Base-by-base conservation (phyloP, 2,113 vertebrate genomes). In the Canis aureus region DNA sequence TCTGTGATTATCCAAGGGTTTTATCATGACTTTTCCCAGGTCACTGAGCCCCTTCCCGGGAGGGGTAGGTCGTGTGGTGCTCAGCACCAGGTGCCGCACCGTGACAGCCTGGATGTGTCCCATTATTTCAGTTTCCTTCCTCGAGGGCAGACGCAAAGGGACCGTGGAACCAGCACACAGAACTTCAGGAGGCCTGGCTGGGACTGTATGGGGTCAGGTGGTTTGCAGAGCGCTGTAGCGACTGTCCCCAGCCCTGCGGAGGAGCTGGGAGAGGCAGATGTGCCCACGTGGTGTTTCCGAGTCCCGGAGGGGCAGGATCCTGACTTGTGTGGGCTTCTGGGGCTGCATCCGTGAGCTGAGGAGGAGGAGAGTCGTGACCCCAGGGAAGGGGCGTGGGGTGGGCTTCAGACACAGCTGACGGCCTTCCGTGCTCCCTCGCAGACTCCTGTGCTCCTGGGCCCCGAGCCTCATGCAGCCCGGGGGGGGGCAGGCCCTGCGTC, bases 81-180 rank as follows among this genome's bases (percentile, higher is more conserved):
- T 20, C 8, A 0, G 22, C n/a, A 5, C 3, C 13, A 43, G 53
- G 22, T 4, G 43, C 49, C 43, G 11, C 3, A 0, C 8, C 1
- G 76, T 55, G 27, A 15, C 20, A 17, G 35, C 66, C 67, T 22
- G 0, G 1, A 8, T 0, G 1, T 43, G 62, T 8, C 5, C 23
- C 6, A 1, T 11, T 9, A 5, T 5, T 84, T 69, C 32, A 1
- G 43, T 8, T 0, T 76, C 2, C 9, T 60, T 0, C 62, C n/a
- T 29, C 57, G 1, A 79, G 32, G 7, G 15, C 2, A 3, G 32
- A 19, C 27, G 20, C 67, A n/a, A 71, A 43, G 51, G 11, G 11
- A 3, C 5, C 7, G 3, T 8, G 13, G 0, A 0, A 8, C 11
- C 0, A 0, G 4, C 3, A 8, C 0, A 2, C 19, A 8, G 38